Evolutionary conservation across 2,797 vertebrate genomes (phyloP), one percentile per base, ranked within the genome.

Genomic region (Eleutherodactylus coqui): DNA sequence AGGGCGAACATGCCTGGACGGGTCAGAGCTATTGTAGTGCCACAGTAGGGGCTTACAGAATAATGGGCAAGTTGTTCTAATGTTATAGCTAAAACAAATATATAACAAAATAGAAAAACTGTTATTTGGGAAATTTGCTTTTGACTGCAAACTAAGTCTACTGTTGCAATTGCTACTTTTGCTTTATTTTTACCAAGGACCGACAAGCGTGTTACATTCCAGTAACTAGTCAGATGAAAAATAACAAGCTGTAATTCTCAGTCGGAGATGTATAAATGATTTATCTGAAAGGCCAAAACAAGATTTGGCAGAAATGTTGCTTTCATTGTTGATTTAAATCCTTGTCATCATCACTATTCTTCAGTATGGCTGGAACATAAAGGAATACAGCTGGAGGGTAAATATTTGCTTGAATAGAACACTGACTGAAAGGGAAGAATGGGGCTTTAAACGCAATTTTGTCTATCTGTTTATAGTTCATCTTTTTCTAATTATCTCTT

Each of bases 361-460:
- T 34, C 77, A 29, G 27, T 67, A 67, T 62, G 38, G 58, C 60
- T 64, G 29, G 27, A 29, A 38, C 41, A 80, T 80, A 80, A 80
- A 64, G 78, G 78, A 64, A 64, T 47, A 32, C 58, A 80, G 60
- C 36, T 62, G 60, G 55, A 49, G 60, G 41, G 78, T 60, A 80
- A 80, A 80, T 47, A 80, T 80, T 80, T 80, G 47, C 78, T 80
- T 80, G 16, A 62, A 79, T n/a, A 32, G 55, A 80, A 27, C 41
- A 43, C 41, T 5, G 9, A 34, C 38, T 64, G 24, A 19, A 62
- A n/a, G 21, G 41, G 38, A 45, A 6, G 60, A 79, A 29, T 5
- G 2, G 21, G 32, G 17, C 29, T 62, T 21, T 64, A 27, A 64
- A 27, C 24, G 78, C n/a, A 62, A 34, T 16, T 29, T 62, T 34